Evolutionary conservation across 1,140 invertebrate genomes (phyloP).

Genomic region (Mamestra configurata): DNA sequence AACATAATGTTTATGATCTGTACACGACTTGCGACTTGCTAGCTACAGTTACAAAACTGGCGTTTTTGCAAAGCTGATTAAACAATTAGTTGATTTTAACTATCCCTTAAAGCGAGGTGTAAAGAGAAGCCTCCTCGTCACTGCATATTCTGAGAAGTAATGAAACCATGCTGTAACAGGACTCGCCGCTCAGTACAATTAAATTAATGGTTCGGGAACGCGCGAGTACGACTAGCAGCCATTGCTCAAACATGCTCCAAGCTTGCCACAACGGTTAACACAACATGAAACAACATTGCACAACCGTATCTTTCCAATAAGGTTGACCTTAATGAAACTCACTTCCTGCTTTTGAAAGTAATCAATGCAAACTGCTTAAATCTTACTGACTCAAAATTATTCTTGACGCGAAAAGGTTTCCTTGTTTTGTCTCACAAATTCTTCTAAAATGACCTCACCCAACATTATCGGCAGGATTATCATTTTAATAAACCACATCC

Average conservation of each 20-base stretch:
- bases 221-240: neutral
- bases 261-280: neutral
- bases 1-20: neutral
- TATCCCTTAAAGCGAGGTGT: neutral
- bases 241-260: slow-evolving; percentile 16
- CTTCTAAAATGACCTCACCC: too few species aligned
- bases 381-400: neutral
- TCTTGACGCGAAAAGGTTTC: too few species aligned
- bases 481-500: too few species aligned
- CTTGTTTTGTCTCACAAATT: too few species aligned
- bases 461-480: too few species aligned
- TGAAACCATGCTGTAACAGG: neutral
- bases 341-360: neutral
- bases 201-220: slow-evolving; percentile 27
- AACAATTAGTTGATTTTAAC: neutral
- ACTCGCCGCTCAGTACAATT: slow-evolving; percentile 15
- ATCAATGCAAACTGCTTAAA: neutral
- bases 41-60: neutral
- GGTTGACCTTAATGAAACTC: neutral
- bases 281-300: neutral
- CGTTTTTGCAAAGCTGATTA: neutral
- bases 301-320: neutral
- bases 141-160: neutral
- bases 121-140: neutral
- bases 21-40: neutral